A percentile compares a stretch with the other conserved stretches of the same genome.
Evolutionary conservation across 2,797 vertebrate species (phyloP).

Genomic region (Psittacula derbiana): DNA sequence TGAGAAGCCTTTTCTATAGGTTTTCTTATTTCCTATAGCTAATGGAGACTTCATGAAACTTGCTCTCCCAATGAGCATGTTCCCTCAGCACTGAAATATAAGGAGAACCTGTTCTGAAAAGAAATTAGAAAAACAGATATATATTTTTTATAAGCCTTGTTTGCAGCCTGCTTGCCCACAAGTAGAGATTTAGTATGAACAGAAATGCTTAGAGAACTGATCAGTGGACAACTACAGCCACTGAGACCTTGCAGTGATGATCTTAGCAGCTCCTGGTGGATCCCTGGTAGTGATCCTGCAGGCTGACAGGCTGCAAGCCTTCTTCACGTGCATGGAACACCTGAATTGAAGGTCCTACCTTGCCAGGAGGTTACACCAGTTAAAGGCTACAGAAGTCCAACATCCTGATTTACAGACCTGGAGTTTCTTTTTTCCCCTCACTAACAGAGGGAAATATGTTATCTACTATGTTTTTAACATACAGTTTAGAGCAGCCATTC

Average conservation of each 20-base stretch:
- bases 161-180: background rate
- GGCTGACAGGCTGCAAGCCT: background rate
- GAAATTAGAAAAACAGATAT: background rate
- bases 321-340: background rate
- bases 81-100: background rate
- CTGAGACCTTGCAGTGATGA: background rate
- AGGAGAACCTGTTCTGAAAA: background rate
- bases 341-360: background rate
- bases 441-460: background rate
- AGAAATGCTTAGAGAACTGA: background rate
- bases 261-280: background rate
- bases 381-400: background rate
- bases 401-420: background rate
- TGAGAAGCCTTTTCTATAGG: background rate
- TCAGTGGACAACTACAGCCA: background rate
- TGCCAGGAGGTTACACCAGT: background rate
- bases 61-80: background rate
- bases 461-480: background rate
- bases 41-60: background rate
- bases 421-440: background rate
- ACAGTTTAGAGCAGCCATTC: background rate
- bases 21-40: background rate
- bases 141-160: background rate
- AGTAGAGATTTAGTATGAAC: background rate
- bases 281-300: fast-evolving